These are phyloP conservation scores for Caranx melampygus DNA, from an alignment of 2,113 vertebrate species.

Conservation along the genomic window DNA sequence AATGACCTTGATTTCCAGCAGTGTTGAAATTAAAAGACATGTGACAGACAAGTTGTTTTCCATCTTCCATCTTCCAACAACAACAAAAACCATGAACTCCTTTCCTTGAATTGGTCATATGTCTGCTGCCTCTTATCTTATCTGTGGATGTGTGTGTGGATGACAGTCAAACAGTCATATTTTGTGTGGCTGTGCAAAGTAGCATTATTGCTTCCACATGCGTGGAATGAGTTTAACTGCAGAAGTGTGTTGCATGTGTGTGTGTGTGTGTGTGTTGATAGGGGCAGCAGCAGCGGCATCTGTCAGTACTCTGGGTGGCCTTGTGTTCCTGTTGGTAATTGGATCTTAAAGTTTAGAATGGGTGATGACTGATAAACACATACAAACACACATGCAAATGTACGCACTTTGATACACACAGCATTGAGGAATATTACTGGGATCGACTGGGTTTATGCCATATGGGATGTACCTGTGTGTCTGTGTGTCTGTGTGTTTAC, in stretches of 20 bases:
- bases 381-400: conserved; percentile 5
- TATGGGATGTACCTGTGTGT: conserved; percentile 19
- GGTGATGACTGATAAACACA: conserved; percentile 74
- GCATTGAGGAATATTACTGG: conserved; percentile 19
- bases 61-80: not conserved
- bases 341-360: conserved; percentile 81
- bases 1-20: not conserved
- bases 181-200: not conserved
- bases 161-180: not conserved
- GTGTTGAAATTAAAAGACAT: not conserved
- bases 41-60: not conserved
- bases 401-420: not conserved
- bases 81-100: not conserved
- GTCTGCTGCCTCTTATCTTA: not conserved
- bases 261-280: conserved; percentile 68
- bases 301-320: conserved; percentile 83
- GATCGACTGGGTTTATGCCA: conserved; percentile 23
- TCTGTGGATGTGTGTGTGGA: not conserved
- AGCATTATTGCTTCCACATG: conserved; percentile 39
- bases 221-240: conserved; percentile 35
- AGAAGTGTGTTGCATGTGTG: conserved; percentile 53
- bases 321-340: conserved; percentile 82
- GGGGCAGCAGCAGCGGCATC: conserved; percentile 73
- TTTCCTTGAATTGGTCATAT: not conserved
- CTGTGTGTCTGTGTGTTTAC: conserved; percentile 13